Base-by-base conservation (phyloP, 1,140 invertebrate species). In the Pseudomyrmex gracilis region DNA sequence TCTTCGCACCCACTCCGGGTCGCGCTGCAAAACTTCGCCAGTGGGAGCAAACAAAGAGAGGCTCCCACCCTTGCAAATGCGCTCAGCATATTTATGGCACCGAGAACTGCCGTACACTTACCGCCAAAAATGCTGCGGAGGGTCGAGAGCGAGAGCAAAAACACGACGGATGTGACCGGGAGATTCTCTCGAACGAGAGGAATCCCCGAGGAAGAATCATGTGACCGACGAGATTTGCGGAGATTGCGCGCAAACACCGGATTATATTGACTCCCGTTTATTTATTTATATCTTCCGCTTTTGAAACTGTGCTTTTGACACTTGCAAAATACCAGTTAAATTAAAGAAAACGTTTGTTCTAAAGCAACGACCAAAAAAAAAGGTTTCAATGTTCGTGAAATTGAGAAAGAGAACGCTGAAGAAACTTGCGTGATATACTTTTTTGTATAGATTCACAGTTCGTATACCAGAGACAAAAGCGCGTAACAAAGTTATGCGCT, bases 71-170 rank as follows among this genome's bases (percentile, higher is more conserved):
- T 66, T 84, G 61, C 80, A 85, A 89, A 83, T 77, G 82, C 84
- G 84, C 78, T 73, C 49, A 89, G 89, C 89, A 88, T 90, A 88
- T 90, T 89, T 90, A 90, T 87, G 86, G 74, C 73, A 43, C 55
- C 71, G 51, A 85, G 86, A 86, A 73, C 68, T 66, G 57, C 58
- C 83, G 82, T 84, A 60, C 73, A 66, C 47, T 86, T 86, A 76
- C 74, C 34, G 84, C 22, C 85, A 64, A 77, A 83, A 84, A 61
- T 51, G 57, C 10, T 58, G 51, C 22, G 10, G 61, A 77, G 73
- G 73, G 61, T 77, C 73, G 73, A 34, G 53, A 71, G 34, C 45
- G 22, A 43, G 24, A 55, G 58, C 57, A 78, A 68, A 71, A 78
- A 71, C 45, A 60, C 57, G 58, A 57, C 67, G 73, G 61, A 73